Evolutionary conservation across 2,888 invertebrate species (phyloP).

Genomic region (Anoncus sp.): DNA sequence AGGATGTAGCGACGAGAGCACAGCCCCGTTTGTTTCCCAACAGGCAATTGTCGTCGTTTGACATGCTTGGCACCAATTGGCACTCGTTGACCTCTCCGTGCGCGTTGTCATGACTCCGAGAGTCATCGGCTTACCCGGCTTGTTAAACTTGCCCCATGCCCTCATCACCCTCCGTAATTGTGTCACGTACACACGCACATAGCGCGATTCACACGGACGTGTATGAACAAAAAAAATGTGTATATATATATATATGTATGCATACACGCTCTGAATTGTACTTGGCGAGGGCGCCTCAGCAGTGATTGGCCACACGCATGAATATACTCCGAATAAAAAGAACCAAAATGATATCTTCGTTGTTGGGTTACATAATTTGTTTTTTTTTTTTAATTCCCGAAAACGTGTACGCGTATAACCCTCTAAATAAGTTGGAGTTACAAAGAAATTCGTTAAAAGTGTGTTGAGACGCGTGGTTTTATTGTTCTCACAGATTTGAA

Average conservation of each 20-base stretch:
- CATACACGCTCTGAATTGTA: constrained; percentile 11
- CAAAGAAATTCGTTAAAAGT: too few species aligned
- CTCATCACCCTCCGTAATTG: constrained; percentile 76
- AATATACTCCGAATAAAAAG: neutral
- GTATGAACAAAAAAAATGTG: neutral
- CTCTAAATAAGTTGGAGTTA: too few species aligned
- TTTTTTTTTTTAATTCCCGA: too few species aligned
- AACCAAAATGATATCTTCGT: neutral
- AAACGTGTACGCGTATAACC: too few species aligned
- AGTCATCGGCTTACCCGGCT: constrained; percentile 81
- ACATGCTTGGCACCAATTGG: constrained; percentile 81
- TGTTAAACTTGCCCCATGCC: constrained; percentile 80
- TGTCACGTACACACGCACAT: constrained; percentile 62
- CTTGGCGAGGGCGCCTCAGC: neutral
- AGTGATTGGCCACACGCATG: constrained; percentile 42
- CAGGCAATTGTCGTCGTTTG: constrained; percentile 81
- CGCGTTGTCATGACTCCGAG: constrained; percentile 82
- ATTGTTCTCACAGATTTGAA: too few species aligned
- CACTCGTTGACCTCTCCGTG: constrained; percentile 80
- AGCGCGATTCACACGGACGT: constrained; percentile 23
- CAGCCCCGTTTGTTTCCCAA: constrained; percentile 80
- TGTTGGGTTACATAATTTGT: too few species aligned
- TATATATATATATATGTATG: neutral
- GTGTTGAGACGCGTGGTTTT: too few species aligned
- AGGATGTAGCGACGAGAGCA: constrained; percentile 51